Base-by-base conservation (phyloP, 2,113 vertebrate species). In the Cyphomyrus plagiostoma region DNA sequence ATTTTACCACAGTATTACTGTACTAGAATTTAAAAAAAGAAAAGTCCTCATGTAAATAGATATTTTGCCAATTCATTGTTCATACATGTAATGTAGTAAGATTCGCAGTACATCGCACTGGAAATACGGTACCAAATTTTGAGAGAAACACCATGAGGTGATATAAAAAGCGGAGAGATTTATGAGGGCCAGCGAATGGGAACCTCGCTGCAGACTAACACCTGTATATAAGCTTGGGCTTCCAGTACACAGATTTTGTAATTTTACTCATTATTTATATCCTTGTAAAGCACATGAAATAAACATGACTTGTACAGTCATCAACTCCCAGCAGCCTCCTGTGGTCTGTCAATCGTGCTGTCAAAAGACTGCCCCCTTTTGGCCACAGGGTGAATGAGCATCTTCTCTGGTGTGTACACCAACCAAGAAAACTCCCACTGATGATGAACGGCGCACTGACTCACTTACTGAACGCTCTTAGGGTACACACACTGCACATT, bases 241-340 rank as follows among this genome's bases (percentile, higher is more conserved):
- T 99, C 98, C 97, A 98, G 97, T 97, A 95, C 91, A 92, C 97
- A 97, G 94, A 97, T 99, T 98, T 99, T 98, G 97, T 99, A 98
- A 97, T 95, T 98, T 98, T 97, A 93, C 97, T 97, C 97, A 97
- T 98, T 98, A 98, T 99, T 99, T 99, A 98, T 98, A 99, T 97
- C 97, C 95, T 96, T 98, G 97, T 97, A 96, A 97, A 99, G 96
- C 98, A 98, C 98, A 98, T 95, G 96, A 95, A 99, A 99, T 99
- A 99, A 99, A 99, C 96, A 93, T 92, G 96, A 97, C 95, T 96
- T 99, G 97, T 97, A 98, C 96, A 97, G 98, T 94, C 95, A 90
- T 91, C 91, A 91, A 23, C 56, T 90, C 90, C 89, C 94, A 92
- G 93, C 89, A 42, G 87, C 82, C 49, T 70, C 82, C 56, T 88